Base-by-base conservation (phyloP, 2,113 vertebrate species). In the Zeus faber region DNA sequence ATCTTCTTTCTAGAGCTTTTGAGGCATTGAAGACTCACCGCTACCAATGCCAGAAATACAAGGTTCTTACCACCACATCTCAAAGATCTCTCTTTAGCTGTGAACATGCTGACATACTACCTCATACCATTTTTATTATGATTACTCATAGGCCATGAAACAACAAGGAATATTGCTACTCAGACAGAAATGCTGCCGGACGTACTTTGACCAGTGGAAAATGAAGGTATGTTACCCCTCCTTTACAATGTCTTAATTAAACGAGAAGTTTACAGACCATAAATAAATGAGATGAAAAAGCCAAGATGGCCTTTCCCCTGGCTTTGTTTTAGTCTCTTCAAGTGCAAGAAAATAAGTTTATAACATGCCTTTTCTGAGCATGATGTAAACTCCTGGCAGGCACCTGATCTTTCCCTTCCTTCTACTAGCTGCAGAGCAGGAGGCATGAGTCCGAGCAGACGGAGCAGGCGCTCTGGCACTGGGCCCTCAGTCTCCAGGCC, bases 381-480 rank as follows among this genome's bases (percentile, higher is more conserved):
- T 5, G 33, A 37, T 4, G 61, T 58, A 26, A 47, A 22, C 39
- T 21, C 16, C 1, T 54, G 48, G 17, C 53, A 2, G 1, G 59
- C 24, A 43, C 8, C 23, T 17, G 62, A 46, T 63, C 41, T 20
- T 70, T 67, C 62, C 51, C 33, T 71, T 67, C 67, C 49, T 62
- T 57, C 21, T 27, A 35, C 49, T 50, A 99, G 95, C 81, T 95
- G 81, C 83, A 74, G 54, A 79, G 66, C 82, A 90, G 80, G 75
- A 85, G 10, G 39, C 75, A 49, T 74, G 92, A 95, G 57, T 78
- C 71, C 24, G 75, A 13, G 76, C 76, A 80, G 56, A 93, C 87
- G 0, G 87, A 87, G 5, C 80, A 63, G 35, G 94, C 95, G 0
- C 82, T 98, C 66, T 98, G 97, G 95, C 90, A 97, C 76, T 99